Evolutionary conservation across 1,140 invertebrate genomes (phyloP), one percentile per base, ranked within the genome.

Genomic region (Zaprionus gabonicus): DNA sequence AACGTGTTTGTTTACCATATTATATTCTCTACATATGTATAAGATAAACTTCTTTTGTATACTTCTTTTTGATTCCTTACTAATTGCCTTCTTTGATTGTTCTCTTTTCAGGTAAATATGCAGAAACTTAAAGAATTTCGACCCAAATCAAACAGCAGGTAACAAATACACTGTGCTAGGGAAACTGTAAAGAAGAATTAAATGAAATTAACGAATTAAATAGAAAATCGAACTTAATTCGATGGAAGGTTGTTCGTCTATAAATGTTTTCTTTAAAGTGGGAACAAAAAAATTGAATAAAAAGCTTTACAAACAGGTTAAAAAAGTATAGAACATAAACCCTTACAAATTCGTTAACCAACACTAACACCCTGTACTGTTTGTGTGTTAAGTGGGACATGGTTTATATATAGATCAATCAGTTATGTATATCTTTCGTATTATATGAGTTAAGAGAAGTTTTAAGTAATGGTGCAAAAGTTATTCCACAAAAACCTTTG

Each of bases 61-160:
- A 60, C 41, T 53, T 36, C 34, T 63, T 44, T 51, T 34, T 56
- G 31, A 10, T 31, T 25, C 46, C 9, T 17, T 34, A 41, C 44
- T 56, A 56, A 38, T 31, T 3, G 6, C 51, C 51, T 6, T 49
- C 4, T 49, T 49, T 17, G 1, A 20, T 53, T 71, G 12, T 58
- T 71, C 13, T 76, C 38, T 55, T 87, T 86, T 2, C 83, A 86
- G 82, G 82, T 86, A 87, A 80, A 46, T n/a, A 72, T 17, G 4
- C 13, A 1, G 44, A 44, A 25, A 51, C 2, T 9, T 34, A 51
- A 23, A 12, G 3, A 13, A 12, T 51, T 20, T 23, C n/a, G n/a
- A 9, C 46, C 0, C 1, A 12, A 4, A 20, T 28, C 4, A 31
- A 27, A 23, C 20, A 3, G 13, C 53, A 51, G 46, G 20, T 51